Evolutionary conservation across 2,797 vertebrate genomes (phyloP), one percentile per base, ranked within the genome.

Genomic region (Kryptolebias ocellatus): DNA sequence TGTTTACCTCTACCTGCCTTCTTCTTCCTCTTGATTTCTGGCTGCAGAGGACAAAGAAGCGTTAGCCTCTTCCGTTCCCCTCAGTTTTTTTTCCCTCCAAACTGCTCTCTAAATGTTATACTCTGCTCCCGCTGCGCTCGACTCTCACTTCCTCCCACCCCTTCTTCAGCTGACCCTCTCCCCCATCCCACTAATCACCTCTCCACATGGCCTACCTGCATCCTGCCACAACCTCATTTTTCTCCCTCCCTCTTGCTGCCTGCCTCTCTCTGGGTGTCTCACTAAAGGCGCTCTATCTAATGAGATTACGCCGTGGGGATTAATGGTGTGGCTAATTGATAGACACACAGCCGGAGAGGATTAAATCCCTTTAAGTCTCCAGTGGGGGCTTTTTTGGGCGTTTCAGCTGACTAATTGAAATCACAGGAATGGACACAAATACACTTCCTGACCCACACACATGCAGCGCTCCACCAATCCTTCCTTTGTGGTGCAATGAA

Each of bases 271-370:
- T 77, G 86, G 88, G 89, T 85, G 87, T 91, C 92, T 93, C 90
- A 93, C 93, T 94, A 92, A 90, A 92, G 84, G 87, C 82, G 85
- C 83, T 92, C 88, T 83, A 90, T 90, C 90, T 93, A 92, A 93
- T 93, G 90, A 93, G 93, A 94, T 93, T 93, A 93, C 83, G 89
- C 92, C 79, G 64, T 90, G 80, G 90, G 92, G 90, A 93, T 94
- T 93, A 93, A 94, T 93, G 86, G 90, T 86, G 91, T 92, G 89
- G 87, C 88, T 94, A 94, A 94, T 94, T 94, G 92, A 93, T 93
- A 92, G 90, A 93, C 92, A 92, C 86, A 92, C 89, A 91, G 87
- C 83, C 84, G 73, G 87, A 91, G 90, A 91, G 90, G 83, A 90
- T 92, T 89, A 90, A 91, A 89, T 87, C 91, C 92, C 86, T 89